A percentile compares a stretch with the other conserved stretches of the same genome.
Conservation (phyloP, 2,113 vertebrate species). For the Rhodinocichla rosea region DNA sequence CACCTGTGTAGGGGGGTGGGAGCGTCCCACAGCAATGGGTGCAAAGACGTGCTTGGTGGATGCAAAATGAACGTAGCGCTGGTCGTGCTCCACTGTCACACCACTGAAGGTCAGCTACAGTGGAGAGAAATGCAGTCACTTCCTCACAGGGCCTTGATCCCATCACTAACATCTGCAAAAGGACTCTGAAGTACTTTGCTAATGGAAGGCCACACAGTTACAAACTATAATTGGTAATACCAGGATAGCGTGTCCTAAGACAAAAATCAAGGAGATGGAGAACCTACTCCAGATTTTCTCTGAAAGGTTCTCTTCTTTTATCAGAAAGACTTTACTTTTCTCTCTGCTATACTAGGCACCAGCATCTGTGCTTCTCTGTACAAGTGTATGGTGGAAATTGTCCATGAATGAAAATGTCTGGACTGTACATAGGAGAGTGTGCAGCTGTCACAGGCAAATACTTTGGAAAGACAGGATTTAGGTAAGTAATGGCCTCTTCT, state of each 20-base stretch:
- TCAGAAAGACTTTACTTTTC: not conserved
- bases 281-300: not conserved
- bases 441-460: not conserved
- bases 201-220: not conserved
- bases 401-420: not conserved
- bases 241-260: not conserved
- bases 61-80: slow-evolving; percentile 79
- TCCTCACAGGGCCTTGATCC: not conserved
- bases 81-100: slow-evolving; percentile 74
- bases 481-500: not conserved
- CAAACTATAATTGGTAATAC: not conserved
- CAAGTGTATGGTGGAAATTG: not conserved
- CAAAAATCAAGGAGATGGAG: not conserved
- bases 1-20: slow-evolving; percentile 85
- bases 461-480: not conserved
- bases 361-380: not conserved
- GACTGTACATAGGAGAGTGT: not conserved
- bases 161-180: not conserved
- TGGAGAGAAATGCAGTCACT: not conserved
- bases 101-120: slow-evolving; percentile 86
- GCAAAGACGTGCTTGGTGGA: slow-evolving; percentile 79
- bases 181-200: not conserved
- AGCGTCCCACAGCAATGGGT: slow-evolving; percentile 76
- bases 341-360: not conserved
- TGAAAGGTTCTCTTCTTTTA: not conserved